These are phyloP conservation scores for Strigamia crassipes DNA, from an alignment of 2,888 invertebrate genomes.

Conservation along the genomic window DNA sequence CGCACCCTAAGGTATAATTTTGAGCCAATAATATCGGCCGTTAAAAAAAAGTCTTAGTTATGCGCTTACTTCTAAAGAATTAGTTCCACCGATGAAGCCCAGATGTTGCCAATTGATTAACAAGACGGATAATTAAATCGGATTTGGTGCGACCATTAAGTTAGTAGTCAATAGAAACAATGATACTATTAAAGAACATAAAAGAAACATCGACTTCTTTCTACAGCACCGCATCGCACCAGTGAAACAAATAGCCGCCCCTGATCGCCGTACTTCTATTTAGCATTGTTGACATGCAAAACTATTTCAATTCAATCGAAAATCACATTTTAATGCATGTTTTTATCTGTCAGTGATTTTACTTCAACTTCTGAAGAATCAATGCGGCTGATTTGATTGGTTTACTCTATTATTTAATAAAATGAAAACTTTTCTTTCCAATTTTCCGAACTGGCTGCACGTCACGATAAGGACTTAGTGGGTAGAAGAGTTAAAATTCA, in stretches of 20 bases:
- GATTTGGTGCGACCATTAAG: slow-evolving; percentile 35
- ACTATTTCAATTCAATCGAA: no score
- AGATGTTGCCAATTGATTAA: slow-evolving; percentile 40
- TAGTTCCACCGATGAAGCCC: slow-evolving; percentile 24
- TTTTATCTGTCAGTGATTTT: no score
- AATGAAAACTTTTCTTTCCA: background rate
- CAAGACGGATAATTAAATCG: slow-evolving; percentile 38
- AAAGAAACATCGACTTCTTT: slow-evolving; percentile 13
- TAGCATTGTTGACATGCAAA: no score
- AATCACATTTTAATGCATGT: no score
- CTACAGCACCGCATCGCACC: background rate
- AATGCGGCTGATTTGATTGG: background rate
- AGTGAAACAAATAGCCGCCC: background rate
- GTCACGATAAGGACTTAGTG: background rate
- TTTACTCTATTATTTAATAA: background rate
- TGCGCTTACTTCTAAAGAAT: background rate
- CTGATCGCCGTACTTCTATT: no score
- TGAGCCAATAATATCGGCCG: slow-evolving; percentile 11
- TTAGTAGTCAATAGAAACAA: slow-evolving; percentile 33
- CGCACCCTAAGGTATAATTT: slow-evolving; percentile 13
- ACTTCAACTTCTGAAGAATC: background rate
- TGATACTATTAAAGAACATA: slow-evolving; percentile 37
- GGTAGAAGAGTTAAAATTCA: slow-evolving; percentile 7
- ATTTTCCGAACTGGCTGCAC: background rate
- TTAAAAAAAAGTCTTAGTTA: slow-evolving; percentile 26